Evolutionary conservation across 2,888 invertebrate species (phyloP), one percentile per base, ranked within the genome.

Genomic region (Calliphora vomitoria): DNA sequence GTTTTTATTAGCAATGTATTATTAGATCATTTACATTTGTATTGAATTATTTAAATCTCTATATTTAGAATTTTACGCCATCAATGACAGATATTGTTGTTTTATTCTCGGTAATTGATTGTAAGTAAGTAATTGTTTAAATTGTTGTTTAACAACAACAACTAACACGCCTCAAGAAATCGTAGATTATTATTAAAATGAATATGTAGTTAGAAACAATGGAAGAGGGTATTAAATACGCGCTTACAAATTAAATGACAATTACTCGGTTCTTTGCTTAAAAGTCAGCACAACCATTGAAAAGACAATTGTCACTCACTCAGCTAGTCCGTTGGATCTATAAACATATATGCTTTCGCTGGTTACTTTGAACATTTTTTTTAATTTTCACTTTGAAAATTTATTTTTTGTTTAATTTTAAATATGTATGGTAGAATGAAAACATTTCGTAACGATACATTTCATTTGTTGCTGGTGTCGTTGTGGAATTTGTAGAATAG

Each of bases 371-470:
- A 68, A 11, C 10, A 41, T 31, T 71, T 71, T 71, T 71, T 71
- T n/a, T 20, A 64, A 66, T 78, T 76, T 66, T 66, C 41, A 44
- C 25, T 75, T 75, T 62, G 35, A 62, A 62, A 47, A 41, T 44
- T n/a, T 66, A 18, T n/a, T 66, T 20, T 41, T 13, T 18, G 10
- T 66, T 66, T 41, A 25, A 47, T 69, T 58, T 44, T 4, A 35
- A 35, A 47, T 68, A 38, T 60, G 15, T n/a, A n/a, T n/a, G n/a
- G n/a, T 44, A 44, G 25, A 55, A 55, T 68, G 25, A 31, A 78
- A 71, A 35, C 47, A 64, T 78, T 69, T 50, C 60, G 25, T 71
- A 62, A 71, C 82, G 18, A 69, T 76, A 69, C 38, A 53, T 53
- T 75, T 76, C 38, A 53, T 53, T 75, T 76, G 69, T 20, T 66